A percentile compares a stretch with the other conserved stretches of the same genome.
Conservation (phyloP, 1,140 invertebrate genomes). For the Lysiphlebus fabarum region DNA sequence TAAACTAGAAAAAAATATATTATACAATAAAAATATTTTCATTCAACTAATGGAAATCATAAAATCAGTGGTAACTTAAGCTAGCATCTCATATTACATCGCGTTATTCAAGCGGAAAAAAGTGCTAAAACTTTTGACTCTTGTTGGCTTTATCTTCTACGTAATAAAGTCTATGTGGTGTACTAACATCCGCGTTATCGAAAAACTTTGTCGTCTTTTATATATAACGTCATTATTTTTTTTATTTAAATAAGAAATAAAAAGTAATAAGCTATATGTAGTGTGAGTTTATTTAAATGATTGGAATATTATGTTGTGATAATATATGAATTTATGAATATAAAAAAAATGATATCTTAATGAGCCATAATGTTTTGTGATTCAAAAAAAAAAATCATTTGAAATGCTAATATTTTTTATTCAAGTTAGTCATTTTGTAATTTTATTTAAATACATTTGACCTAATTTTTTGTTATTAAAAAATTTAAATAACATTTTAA, state of each 20-base stretch:
- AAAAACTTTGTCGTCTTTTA: slow-evolving; percentile 21
- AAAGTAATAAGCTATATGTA: neutral
- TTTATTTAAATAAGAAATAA: slow-evolving; percentile 1
- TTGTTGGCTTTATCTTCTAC: slow-evolving; percentile 38
- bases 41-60: no score
- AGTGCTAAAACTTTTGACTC: slow-evolving; percentile 40
- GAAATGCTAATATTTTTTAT: no score
- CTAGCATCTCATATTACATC: slow-evolving; percentile 35
- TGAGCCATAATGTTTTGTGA: no score
- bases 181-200: slow-evolving; percentile 11
- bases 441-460: no score
- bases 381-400: no score
- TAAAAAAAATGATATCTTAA: no score
- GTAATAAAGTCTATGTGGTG: slow-evolving; percentile 36
- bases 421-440: no score
- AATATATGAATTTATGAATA: no score
- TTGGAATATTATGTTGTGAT: no score
- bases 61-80: neutral
- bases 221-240: slow-evolving; percentile 18
- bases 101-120: slow-evolving; percentile 35
- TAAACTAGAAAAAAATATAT: neutral
- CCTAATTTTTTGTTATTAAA: no score
- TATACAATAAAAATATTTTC: slow-evolving; percentile 1
- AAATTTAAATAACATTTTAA: no score
- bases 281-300: no score